phyloP scores from a whole-genome alignment of 1,140 invertebrate genomes.

The Drosophila arawakana region DNA sequence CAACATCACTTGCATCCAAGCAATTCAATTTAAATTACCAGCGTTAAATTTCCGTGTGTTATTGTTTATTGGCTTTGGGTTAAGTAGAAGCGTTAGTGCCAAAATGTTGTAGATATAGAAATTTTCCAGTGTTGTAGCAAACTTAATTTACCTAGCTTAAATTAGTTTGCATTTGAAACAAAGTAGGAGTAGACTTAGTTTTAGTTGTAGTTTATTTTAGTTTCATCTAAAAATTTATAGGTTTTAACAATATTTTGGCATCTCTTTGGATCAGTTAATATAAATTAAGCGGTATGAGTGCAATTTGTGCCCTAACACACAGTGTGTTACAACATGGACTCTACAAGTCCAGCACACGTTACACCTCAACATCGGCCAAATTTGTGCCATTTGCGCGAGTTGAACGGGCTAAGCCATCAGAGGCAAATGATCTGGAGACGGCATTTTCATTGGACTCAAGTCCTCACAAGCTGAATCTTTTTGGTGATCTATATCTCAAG shows the following conservation, averaged over 20 bases:
- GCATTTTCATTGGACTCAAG: slow-evolving; percentile 28
- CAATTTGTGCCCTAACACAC: slow-evolving; percentile 8
- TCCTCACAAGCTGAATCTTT: slow-evolving; percentile 38
- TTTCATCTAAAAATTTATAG: background rate
- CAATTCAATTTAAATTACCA: slow-evolving; percentile 51
- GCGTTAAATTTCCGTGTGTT: slow-evolving; percentile 17
- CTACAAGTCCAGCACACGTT: slow-evolving; percentile 7
- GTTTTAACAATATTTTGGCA: background rate
- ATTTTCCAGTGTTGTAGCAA: too few relatives aligned
- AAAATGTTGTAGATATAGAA: too few relatives aligned
- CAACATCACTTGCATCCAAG: background rate
- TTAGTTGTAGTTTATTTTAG: background rate
- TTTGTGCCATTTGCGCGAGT: slow-evolving; percentile 36
- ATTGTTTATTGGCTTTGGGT: slow-evolving; percentile 1
- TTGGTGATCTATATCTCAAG: slow-evolving; percentile 89
- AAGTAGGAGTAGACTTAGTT: slow-evolving; percentile 11
- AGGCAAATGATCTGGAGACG: slow-evolving; percentile 7
- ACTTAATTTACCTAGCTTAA: too few relatives aligned
- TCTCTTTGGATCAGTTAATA: background rate
- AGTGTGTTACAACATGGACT: slow-evolving; percentile 12
- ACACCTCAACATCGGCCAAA: slow-evolving; percentile 1
- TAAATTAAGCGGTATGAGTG: slow-evolving; percentile 14
- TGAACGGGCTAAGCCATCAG: slow-evolving; percentile 7
- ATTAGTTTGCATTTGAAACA: too few relatives aligned
- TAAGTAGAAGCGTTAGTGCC: background rate